These are phyloP conservation scores for Oreotragus oreotragus DNA, from an alignment of 2,113 vertebrate genomes.

Conservation along the genomic window DNA sequence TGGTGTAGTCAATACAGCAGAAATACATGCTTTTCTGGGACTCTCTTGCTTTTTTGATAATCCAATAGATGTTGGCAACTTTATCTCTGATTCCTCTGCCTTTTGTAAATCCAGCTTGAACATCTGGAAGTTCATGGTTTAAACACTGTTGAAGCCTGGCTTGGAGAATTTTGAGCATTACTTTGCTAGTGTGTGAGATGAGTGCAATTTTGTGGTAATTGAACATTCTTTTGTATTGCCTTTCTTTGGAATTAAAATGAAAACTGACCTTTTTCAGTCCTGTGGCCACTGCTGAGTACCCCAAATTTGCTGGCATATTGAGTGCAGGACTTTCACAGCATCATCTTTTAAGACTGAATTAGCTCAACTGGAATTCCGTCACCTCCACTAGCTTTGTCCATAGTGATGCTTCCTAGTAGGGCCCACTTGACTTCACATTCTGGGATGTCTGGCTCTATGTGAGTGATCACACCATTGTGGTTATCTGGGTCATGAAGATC, in stretches of 20 bases:
- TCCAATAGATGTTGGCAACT: not conserved
- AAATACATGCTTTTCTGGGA: no score
- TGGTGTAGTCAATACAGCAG: no score
- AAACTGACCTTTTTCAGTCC: not conserved
- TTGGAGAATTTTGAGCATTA: not conserved
- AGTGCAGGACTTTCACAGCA: not conserved
- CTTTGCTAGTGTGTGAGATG: not conserved
- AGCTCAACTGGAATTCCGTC: no score
- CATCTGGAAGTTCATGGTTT: not conserved
- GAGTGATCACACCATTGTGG: no score
- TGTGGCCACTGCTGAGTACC: not conserved
- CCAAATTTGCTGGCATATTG: not conserved
- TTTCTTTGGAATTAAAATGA: not conserved
- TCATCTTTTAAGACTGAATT: not conserved
- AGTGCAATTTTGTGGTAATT: not conserved
- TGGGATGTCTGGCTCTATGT: no score
- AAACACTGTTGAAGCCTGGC: fast-evolving
- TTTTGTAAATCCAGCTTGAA: not conserved
- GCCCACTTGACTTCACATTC: no score
- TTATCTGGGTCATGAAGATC: no score
- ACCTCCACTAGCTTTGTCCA: no score
- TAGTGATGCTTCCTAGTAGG: no score
- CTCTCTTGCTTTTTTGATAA: not conserved
- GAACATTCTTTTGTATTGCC: not conserved
- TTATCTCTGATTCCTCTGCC: not conserved